phyloP scores from a whole-genome alignment of 2,113 vertebrate genomes.

The Strix aluco region DNA sequence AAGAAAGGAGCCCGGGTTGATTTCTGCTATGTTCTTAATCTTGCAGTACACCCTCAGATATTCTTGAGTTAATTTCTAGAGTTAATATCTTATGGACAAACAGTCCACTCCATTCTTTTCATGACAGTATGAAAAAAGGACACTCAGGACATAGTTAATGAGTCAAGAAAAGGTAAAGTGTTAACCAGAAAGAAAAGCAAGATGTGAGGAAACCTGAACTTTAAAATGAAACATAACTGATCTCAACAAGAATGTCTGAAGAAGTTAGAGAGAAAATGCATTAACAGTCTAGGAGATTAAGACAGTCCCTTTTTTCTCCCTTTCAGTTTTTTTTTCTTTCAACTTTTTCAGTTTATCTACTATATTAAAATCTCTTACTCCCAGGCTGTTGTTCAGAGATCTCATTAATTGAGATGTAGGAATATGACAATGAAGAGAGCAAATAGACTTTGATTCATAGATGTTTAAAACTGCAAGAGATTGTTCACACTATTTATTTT shows the following conservation, averaged over 20 bases:
- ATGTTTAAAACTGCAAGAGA: constrained; percentile 42
- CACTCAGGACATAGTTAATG: not conserved
- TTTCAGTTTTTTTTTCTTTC: not conserved
- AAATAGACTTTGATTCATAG: constrained; percentile 48
- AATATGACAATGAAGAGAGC: constrained; percentile 23
- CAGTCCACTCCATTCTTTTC: not conserved
- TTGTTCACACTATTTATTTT: constrained; percentile 39
- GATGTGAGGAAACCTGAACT: not conserved
- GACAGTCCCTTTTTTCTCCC: not conserved
- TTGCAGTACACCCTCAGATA: not conserved
- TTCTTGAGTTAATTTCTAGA: not conserved
- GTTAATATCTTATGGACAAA: not conserved
- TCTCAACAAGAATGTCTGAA: not conserved
- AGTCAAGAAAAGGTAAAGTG: not conserved
- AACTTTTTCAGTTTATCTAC: not conserved
- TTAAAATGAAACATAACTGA: not conserved
- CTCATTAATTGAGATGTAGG: constrained; percentile 6
- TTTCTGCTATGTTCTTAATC: not conserved
- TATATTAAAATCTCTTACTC: constrained; percentile 9
- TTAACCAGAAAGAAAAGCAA: not conserved
- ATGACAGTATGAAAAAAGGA: not conserved
- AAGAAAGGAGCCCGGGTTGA: not conserved
- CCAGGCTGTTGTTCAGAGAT: not conserved
- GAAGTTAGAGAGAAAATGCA: not conserved
- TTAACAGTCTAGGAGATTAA: not conserved